Base-by-base conservation (phyloP, 1,140 invertebrate genomes). In the Diuraphis noxia region DNA sequence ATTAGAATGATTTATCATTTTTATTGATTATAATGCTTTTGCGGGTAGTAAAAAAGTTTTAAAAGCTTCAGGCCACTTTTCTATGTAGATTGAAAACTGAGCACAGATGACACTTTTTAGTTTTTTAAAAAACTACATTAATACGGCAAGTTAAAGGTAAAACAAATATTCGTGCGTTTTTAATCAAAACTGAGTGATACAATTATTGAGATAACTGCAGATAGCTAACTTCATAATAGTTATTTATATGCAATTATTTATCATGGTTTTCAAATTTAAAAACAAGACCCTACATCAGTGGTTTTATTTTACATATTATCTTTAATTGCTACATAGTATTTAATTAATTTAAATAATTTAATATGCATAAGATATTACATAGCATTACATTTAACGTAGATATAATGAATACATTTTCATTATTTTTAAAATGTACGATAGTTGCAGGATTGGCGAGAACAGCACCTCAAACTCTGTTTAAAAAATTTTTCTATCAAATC, bases 321-420 rank as follows among this genome's bases (percentile, higher is more conserved):
- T n/a, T 72, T 72, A 72, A 72, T 72, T 72, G 56, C 5, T 72
- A 72, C 5, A n/a, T 30, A 17, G 30, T 72, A 19, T n/a, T 72
- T 72, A 72, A 72, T 72, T 72, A 72, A 72, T 72, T 72, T 72
- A n/a, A 72, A 72, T 72, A 72, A 72, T n/a, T 72, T 72, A 72
- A 72, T n/a, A 72, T 72, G n/a, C 17, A 63, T 63, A n/a, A 13
- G 30, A 63, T 19, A n/a, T 63, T 56, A 56, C 43, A 17, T 63
- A 63, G 56, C n/a, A 63, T 17, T 72, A 72, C 13, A 17, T 49
- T 72, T 72, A 17, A 72, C 56, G 4, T n/a, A 72, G 46, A 6
- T 49, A 49, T 46, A 19, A 17, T 21, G 6, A 21, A 49, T 49
- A 49, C 46, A 49, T 49, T 49, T 49, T 49, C 46, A 21, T 49